Evolutionary conservation across 1,140 invertebrate genomes (phyloP).

Genomic region (Conopomorpha cramerella): DNA sequence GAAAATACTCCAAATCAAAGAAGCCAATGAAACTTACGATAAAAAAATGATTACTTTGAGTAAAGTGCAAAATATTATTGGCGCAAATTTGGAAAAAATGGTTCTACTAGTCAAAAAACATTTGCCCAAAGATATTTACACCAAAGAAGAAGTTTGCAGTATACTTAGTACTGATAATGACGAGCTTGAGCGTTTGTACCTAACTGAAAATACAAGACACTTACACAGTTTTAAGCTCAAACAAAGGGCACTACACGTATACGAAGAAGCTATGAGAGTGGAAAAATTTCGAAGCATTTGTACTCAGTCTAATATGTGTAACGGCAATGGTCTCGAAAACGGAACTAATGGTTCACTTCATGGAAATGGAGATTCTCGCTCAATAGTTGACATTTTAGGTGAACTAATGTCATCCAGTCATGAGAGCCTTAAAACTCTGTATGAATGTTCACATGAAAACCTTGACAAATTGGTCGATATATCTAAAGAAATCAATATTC

Average conservation of each 20-base stretch:
- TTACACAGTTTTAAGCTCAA: conserved; percentile 77
- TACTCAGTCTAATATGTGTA: conserved; percentile 42
- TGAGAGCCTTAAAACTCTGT: conserved; percentile 79
- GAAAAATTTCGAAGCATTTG: conserved; percentile 74
- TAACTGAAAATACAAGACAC: conserved; percentile 72
- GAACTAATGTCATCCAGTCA: conserved; percentile 90
- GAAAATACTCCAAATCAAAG: conserved; percentile 74
- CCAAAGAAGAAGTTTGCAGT: conserved; percentile 72
- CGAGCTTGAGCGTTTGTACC: conserved; percentile 67
- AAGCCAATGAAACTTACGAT: conserved; percentile 30
- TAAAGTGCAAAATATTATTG: conserved; percentile 71
- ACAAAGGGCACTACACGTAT: conserved; percentile 89
- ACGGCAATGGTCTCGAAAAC: too few relatives aligned
- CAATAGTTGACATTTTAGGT: conserved; percentile 70
- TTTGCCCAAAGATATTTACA: conserved; percentile 75
- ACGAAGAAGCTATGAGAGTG: conserved; percentile 82
- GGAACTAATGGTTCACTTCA: conserved; percentile 35
- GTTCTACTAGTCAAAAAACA: conserved; percentile 65
- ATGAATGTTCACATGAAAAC: conserved; percentile 92
- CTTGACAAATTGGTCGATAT: conserved; percentile 84
- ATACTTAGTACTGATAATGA: conserved; percentile 68
- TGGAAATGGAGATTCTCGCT: conserved; percentile 50
- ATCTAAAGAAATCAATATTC: conserved; percentile 74
- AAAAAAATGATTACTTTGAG: conserved; percentile 61
- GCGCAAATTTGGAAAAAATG: conserved; percentile 71